A percentile compares a stretch with the other conserved stretches of the same genome.
Evolutionary conservation across 2,797 vertebrate genomes (phyloP).

Genomic region (Sphenopsis melanotis): DNA sequence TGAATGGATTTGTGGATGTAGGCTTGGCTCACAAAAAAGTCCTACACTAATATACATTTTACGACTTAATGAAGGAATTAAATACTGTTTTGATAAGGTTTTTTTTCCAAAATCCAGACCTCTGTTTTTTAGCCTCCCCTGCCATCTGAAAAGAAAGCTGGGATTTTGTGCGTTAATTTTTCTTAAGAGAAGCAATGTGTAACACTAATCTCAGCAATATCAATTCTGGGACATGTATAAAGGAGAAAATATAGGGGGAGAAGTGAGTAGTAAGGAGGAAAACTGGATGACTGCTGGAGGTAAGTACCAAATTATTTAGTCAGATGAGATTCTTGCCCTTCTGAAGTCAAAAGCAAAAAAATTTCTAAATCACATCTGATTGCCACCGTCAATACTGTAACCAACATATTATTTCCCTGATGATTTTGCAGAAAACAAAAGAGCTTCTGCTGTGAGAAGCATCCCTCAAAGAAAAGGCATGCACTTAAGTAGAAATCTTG

Average conservation of each 20-base stretch:
- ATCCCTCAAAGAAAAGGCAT: neutral
- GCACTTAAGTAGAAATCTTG: neutral
- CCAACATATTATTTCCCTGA: neutral
- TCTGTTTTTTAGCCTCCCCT: neutral
- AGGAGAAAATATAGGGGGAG: neutral
- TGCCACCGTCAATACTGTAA: neutral
- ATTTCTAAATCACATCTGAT: neutral
- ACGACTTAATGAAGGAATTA: neutral
- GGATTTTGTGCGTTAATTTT: neutral
- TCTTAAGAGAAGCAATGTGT: neutral
- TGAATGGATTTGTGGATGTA: neutral
- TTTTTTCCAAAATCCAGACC: neutral
- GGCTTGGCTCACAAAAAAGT: neutral
- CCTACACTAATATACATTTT: neutral
- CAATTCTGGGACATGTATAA: neutral
- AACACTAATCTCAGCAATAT: neutral
- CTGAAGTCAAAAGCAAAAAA: neutral
- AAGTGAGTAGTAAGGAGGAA: neutral
- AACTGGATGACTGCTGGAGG: neutral
- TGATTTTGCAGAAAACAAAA: neutral
- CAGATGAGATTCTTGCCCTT: neutral
- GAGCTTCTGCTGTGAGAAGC: neutral
- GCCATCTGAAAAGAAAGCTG: neutral
- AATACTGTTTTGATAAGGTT: neutral
- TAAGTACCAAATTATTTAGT: neutral